These are phyloP conservation scores for Pitta sordida DNA, from an alignment of 2,113 vertebrate species.

Conservation along the genomic window DNA sequence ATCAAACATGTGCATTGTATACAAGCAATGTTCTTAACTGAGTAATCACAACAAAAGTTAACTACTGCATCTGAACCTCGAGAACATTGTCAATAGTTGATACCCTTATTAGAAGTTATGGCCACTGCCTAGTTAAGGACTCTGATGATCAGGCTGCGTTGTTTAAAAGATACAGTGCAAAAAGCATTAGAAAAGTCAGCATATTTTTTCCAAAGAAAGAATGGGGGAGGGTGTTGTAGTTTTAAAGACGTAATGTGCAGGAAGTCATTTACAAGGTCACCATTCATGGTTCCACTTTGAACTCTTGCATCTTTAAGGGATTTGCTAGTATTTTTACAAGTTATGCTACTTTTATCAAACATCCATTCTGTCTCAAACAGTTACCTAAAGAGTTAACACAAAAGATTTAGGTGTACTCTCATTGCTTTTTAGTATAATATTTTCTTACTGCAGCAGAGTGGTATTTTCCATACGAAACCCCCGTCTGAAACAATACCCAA, in stretches of 20 bases:
- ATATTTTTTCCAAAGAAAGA: neutral
- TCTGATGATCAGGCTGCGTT: neutral
- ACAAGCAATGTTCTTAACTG: neutral
- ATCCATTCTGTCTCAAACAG: neutral
- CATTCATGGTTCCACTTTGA: neutral
- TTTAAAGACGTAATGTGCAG: neutral
- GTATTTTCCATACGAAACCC: slow-evolving; percentile 9
- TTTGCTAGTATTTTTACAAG: neutral
- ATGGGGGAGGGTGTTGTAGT: neutral
- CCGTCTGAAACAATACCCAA: slow-evolving; percentile 15
- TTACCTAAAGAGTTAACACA: neutral
- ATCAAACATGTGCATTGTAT: neutral
- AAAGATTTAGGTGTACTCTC: neutral
- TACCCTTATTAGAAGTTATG: neutral
- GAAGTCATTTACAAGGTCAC: neutral
- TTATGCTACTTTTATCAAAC: neutral
- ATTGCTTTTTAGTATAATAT: neutral
- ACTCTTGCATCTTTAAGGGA: neutral
- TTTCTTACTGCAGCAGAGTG: neutral
- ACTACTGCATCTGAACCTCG: neutral
- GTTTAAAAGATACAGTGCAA: neutral
- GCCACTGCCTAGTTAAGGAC: neutral
- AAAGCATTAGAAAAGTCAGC: neutral
- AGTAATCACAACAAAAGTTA: neutral
- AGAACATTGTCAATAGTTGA: neutral